Conservation (phyloP, 64 coral and sea anemone genomes). For the Montipora cactus region DNA sequence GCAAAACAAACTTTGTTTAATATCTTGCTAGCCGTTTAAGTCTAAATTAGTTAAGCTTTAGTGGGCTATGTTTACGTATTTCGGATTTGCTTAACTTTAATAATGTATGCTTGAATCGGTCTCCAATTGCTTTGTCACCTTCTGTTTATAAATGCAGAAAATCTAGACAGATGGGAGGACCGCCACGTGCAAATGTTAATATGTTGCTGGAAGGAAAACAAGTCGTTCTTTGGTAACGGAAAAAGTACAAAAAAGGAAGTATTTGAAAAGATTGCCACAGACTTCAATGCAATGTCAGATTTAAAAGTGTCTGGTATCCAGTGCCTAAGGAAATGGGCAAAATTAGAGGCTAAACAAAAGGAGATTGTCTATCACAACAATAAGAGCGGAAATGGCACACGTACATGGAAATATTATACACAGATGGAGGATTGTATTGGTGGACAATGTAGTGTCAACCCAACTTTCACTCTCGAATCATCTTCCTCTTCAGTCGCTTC, state of each 20-base stretch:
- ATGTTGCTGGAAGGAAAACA: background rate
- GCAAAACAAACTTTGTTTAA: constrained; percentile 38
- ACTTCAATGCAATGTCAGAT: constrained; percentile 1
- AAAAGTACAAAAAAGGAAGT: background rate
- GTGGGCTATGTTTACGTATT: no score
- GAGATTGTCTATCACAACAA: constrained; percentile 6
- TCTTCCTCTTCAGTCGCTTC: background rate
- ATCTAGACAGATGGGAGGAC: constrained; percentile 5
- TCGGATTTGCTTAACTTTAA: no score
- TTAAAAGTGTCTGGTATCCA: constrained; percentile 6
- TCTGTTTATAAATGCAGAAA: no score
- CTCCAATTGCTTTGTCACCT: no score
- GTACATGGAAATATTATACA: background rate
- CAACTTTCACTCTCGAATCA: constrained; percentile 22
- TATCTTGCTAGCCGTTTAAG: background rate
- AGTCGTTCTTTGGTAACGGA: background rate
- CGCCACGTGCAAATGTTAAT: background rate
- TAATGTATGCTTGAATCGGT: no score
- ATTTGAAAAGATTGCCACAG: background rate
- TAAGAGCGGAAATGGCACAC: constrained; percentile 11
- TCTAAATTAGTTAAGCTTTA: no score
- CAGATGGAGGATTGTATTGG: constrained; percentile 44
- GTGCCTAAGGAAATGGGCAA: background rate
- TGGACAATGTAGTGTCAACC: background rate
- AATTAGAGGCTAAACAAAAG: no score